These are phyloP conservation scores for Pseudomyrmex gracilis DNA, from an alignment of 1,140 invertebrate genomes.

Conservation along the genomic window DNA sequence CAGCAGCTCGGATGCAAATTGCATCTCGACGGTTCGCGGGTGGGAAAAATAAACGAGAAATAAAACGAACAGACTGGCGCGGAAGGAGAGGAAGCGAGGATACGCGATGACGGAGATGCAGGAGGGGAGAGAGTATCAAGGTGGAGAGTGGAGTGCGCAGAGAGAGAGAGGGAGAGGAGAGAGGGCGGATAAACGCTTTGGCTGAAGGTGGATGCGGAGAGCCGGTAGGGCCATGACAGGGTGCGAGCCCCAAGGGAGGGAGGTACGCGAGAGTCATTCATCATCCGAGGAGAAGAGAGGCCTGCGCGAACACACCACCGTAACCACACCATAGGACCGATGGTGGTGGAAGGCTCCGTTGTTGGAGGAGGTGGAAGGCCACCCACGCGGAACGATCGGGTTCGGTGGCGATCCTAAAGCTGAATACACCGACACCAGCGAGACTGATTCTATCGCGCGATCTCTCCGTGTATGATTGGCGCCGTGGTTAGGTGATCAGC, in stretches of 20 bases:
- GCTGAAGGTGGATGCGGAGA: slow-evolving; percentile 65
- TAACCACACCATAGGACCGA: slow-evolving; percentile 18
- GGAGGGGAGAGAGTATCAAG: slow-evolving; percentile 45
- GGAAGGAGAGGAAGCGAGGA: slow-evolving; percentile 16
- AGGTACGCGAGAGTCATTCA: slow-evolving; percentile 73
- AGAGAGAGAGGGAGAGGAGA: slow-evolving; percentile 28
- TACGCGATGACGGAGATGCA: slow-evolving; percentile 47
- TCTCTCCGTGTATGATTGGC: slow-evolving; percentile 27
- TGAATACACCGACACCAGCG: slow-evolving; percentile 41
- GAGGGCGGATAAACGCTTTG: slow-evolving; percentile 39
- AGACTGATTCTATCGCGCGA: slow-evolving; percentile 42
- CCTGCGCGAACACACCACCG: slow-evolving; percentile 51
- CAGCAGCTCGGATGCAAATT: slow-evolving; percentile 71
- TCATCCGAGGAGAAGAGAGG: slow-evolving; percentile 72
- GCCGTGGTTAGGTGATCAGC: slow-evolving; percentile 37
- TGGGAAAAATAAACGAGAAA: slow-evolving; percentile 50
- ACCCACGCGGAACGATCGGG: slow-evolving; percentile 79
- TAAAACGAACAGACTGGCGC: slow-evolving; percentile 44
- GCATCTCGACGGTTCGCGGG: slow-evolving; percentile 58
- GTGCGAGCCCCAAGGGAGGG: slow-evolving; percentile 39
- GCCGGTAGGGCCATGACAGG: slow-evolving; percentile 59
- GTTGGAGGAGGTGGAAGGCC: slow-evolving; percentile 73
- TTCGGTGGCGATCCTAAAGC: slow-evolving; percentile 70
- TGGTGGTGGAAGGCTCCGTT: slow-evolving; percentile 55
- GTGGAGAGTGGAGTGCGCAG: slow-evolving; percentile 17